phyloP scores from a whole-genome alignment of 2,888 invertebrate species.

The Papilio gigon region DNA sequence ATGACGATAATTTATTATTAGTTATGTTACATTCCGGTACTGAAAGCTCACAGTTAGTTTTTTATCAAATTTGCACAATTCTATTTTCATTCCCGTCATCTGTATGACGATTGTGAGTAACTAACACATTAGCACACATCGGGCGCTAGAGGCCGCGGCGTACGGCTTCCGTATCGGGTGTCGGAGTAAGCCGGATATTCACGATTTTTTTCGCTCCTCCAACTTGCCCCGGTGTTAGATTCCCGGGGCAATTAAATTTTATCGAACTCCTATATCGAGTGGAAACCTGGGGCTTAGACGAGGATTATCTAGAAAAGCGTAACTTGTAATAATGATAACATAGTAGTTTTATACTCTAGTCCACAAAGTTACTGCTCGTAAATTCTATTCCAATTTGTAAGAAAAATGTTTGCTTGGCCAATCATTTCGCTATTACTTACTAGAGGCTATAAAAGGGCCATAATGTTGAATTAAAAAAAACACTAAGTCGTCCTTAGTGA shows the following conservation, averaged over 20 bases:
- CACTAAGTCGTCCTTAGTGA: too few species aligned
- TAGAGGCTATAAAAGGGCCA: too few species aligned
- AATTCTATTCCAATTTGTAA: slow-evolving; percentile 3
- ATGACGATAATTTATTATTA: too few species aligned
- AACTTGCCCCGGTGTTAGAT: slow-evolving; percentile 32
- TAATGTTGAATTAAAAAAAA: too few species aligned
- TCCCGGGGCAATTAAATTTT: slow-evolving; percentile 40
- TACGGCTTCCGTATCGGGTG: slow-evolving; percentile 49
- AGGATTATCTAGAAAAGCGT: slow-evolving; percentile 24
- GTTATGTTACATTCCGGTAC: too few species aligned
- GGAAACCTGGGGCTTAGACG: slow-evolving; percentile 17
- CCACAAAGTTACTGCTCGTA: neutral
- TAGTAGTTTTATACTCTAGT: slow-evolving; percentile 8
- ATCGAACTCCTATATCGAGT: slow-evolving; percentile 32
- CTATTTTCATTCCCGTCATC: neutral
- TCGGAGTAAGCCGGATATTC: slow-evolving; percentile 43
- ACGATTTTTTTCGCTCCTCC: slow-evolving; percentile 44
- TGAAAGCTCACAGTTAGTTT: neutral
- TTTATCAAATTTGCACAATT: neutral
- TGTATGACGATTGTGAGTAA: neutral
- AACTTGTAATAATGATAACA: slow-evolving; percentile 16
- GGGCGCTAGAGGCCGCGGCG: slow-evolving; percentile 35
- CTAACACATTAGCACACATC: slow-evolving; percentile 34
- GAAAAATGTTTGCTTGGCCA: slow-evolving; percentile 2
- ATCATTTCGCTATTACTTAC: too few species aligned